These are phyloP conservation scores for Sicus ferrugineus DNA, from an alignment of 2,888 invertebrate genomes.

Conservation along the genomic window DNA sequence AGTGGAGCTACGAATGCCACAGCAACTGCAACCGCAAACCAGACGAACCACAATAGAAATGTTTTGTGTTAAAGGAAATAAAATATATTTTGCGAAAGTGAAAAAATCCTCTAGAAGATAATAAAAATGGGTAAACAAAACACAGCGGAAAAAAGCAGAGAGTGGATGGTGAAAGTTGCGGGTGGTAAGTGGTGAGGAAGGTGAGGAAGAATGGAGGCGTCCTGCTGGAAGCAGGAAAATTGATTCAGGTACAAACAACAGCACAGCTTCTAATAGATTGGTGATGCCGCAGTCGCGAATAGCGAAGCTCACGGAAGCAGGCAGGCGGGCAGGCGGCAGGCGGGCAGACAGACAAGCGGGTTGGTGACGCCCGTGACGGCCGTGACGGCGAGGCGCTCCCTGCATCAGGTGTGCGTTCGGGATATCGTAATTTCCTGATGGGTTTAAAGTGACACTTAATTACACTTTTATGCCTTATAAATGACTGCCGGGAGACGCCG, in stretches of 20 bases:
- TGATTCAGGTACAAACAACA: constrained; percentile 14
- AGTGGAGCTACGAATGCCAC: too few species aligned
- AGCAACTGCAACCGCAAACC: too few species aligned
- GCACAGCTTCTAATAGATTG: constrained; percentile 16
- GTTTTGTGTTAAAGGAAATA: too few species aligned
- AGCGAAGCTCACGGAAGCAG: neutral
- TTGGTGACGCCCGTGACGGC: neutral
- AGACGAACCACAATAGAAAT: too few species aligned
- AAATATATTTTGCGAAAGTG: too few species aligned
- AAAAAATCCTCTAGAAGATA: too few species aligned
- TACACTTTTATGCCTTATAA: constrained; percentile 44
- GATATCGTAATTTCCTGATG: constrained; percentile 48
- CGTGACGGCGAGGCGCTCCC: constrained; percentile 18
- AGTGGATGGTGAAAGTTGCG: too few species aligned
- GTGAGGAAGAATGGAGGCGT: neutral
- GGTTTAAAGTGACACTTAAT: constrained; percentile 48
- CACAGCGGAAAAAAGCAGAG: too few species aligned
- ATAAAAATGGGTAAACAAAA: too few species aligned
- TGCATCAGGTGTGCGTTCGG: constrained; percentile 45
- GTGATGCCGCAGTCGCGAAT: neutral
- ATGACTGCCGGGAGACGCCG: constrained; percentile 39
- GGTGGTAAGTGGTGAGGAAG: too few species aligned
- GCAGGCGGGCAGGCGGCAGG: too few species aligned
- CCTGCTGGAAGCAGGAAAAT: too few species aligned
- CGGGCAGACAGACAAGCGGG: neutral